Evolutionary conservation across 64 coral and sea anemone species (phyloP).

Genomic region (Pocillopora damicornis): DNA sequence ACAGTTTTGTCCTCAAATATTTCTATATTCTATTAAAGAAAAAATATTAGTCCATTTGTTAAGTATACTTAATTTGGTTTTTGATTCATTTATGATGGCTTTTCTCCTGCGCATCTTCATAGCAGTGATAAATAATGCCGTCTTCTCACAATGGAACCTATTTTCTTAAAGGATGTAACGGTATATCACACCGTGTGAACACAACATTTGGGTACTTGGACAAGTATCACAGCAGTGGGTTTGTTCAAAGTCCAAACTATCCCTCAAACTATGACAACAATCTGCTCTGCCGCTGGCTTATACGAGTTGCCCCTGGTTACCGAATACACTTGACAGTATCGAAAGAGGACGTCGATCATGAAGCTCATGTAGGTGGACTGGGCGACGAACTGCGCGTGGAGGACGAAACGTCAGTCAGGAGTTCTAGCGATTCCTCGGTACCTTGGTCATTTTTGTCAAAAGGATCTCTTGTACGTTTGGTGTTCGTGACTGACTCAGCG

Average conservation of each 20-base stretch:
- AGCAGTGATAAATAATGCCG: background rate
- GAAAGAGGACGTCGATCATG: constrained; percentile 32
- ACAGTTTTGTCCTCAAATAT: too few relatives aligned
- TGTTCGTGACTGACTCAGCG: constrained; percentile 3
- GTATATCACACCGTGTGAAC: background rate
- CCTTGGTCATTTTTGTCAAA: constrained; percentile 35
- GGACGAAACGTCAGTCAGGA: background rate
- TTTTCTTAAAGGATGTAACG: constrained; percentile 42
- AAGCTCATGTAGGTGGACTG: constrained; percentile 6
- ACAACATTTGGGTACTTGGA: constrained; percentile 69
- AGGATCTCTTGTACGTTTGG: background rate
- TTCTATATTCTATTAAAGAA: too few relatives aligned
- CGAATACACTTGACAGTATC: constrained; percentile 20
- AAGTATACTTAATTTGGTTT: too few relatives aligned
- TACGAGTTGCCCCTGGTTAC: constrained; percentile 53
- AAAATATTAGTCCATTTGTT: too few relatives aligned
- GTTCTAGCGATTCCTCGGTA: background rate
- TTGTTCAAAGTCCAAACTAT: constrained; percentile 57
- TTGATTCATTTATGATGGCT: too few relatives aligned
- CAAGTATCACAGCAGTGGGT: constrained; percentile 52
- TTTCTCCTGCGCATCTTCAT: background rate
- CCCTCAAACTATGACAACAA: constrained; percentile 41
- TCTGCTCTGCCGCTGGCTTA: constrained; percentile 55
- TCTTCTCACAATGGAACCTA: background rate
- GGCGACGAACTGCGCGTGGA: constrained; percentile 26